These are phyloP conservation scores for Leptinotarsa defecta DNA, from an alignment of 1,140 invertebrate genomes.

Conservation along the genomic window DNA sequence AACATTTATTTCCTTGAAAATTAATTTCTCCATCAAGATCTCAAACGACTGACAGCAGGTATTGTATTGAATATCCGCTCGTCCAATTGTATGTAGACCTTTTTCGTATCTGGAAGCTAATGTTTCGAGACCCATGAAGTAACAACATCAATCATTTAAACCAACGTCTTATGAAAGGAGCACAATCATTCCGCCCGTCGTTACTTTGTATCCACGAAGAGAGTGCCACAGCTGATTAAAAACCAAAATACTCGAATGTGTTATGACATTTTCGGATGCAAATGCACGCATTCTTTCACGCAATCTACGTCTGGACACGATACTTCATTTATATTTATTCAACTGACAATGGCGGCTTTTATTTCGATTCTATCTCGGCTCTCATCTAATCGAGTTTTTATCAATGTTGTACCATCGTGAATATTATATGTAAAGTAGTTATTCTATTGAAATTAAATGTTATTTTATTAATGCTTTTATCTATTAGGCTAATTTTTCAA, in stretches of 20 bases:
- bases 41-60: too few species aligned
- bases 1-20: too few species aligned
- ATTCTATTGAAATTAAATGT: slow-evolving; percentile 32
- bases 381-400: slow-evolving; percentile 32
- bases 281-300: slow-evolving; percentile 28
- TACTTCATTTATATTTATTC: slow-evolving; percentile 16
- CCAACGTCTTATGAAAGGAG: not conserved
- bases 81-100: not conserved
- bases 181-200: not conserved
- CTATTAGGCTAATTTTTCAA: slow-evolving; percentile 30
- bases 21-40: too few species aligned
- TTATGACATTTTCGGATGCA: slow-evolving; percentile 27
- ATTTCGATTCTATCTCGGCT: slow-evolving; percentile 25
- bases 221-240: slow-evolving; percentile 1
- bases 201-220: not conserved
- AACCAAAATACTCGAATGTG: slow-evolving; percentile 10
- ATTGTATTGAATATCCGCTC: too few species aligned
- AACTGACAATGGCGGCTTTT: slow-evolving; percentile 27
- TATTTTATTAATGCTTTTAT: slow-evolving; percentile 32
- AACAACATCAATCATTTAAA: slow-evolving; percentile 6
- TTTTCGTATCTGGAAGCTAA: slow-evolving; percentile 1
- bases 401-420: slow-evolving; percentile 30
- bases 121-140: not conserved
- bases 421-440: slow-evolving; percentile 33
- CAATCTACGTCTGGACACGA: slow-evolving; percentile 12